Conservation (phyloP, 2,797 vertebrate species). For the Rhinogobio ventralis region DNA sequence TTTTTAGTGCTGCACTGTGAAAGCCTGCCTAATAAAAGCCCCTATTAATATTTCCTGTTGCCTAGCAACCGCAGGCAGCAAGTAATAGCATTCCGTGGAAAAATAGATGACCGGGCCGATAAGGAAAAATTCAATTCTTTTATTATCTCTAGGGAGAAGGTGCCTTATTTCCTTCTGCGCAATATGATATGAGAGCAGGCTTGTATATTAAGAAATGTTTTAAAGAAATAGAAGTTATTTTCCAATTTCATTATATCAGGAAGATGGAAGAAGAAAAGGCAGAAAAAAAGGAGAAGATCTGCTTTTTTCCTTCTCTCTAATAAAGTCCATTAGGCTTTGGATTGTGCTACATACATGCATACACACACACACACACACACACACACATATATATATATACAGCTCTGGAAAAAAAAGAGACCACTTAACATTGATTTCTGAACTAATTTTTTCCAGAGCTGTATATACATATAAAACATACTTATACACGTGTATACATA, state of each 20-base stretch:
- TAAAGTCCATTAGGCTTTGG: conserved; percentile 80
- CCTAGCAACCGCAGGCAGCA: conserved; percentile 96
- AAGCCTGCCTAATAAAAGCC: conserved; percentile 99
- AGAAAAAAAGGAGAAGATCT: conserved; percentile 31
- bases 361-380: no score
- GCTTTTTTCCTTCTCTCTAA: conserved; percentile 60
- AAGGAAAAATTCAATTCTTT: conserved; percentile 99
- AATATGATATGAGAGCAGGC: conserved; percentile 98
- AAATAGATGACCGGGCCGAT: conserved; percentile 98
- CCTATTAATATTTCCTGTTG: conserved; percentile 99
- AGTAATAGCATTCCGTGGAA: conserved; percentile 99
- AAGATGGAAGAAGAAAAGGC: conserved; percentile 28
- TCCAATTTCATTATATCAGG: conserved; percentile 75
- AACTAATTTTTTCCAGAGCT: no score
- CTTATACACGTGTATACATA: no score
- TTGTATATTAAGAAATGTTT: conserved; percentile 86
- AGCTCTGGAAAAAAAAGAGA: no score
- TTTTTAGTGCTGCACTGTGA: conserved; percentile 99
- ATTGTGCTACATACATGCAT: conserved; percentile 61
- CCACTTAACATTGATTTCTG: no score
- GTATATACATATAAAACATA: no score
- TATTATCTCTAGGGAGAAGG: conserved; percentile 99
- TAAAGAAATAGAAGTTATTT: conserved; percentile 84
- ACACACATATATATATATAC: no score
- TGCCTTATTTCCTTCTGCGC: conserved; percentile 92